Percentiles rank a stretch among this genome's conserved stretches.
phyloP scores from a whole-genome alignment of 2,888 invertebrate genomes.

The Punctoribates punctum region DNA sequence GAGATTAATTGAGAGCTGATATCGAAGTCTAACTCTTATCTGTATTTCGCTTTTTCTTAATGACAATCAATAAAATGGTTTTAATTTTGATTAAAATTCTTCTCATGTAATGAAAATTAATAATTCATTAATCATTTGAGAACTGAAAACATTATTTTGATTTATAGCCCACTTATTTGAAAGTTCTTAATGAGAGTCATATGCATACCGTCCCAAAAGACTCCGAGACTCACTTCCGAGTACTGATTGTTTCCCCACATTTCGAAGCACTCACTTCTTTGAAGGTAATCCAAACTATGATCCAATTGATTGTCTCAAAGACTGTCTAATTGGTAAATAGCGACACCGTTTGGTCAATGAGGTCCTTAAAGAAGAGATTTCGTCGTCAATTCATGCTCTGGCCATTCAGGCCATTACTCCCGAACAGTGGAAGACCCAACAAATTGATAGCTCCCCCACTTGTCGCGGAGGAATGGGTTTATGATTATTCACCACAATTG shows the following conservation, averaged over 20 bases:
- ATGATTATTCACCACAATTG: background rate
- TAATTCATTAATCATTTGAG: too few species aligned
- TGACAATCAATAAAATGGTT: too few species aligned
- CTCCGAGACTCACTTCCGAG: slow-evolving; percentile 43
- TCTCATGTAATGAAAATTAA: too few species aligned
- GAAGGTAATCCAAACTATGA: slow-evolving; percentile 16
- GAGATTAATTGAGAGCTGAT: too few species aligned
- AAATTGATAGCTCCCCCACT: slow-evolving; percentile 31
- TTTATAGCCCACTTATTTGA: slow-evolving; percentile 28
- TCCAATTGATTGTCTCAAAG: background rate
- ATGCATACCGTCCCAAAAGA: slow-evolving; percentile 41
- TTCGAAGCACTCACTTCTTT: slow-evolving; percentile 35
- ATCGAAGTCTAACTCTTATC: too few species aligned
- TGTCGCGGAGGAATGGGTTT: slow-evolving; percentile 41
- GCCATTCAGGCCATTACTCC: slow-evolving; percentile 41
- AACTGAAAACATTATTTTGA: background rate
- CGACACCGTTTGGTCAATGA: slow-evolving; percentile 40
- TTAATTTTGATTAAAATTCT: too few species aligned
- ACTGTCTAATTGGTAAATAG: slow-evolving; percentile 20
- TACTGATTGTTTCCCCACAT: slow-evolving; percentile 38
- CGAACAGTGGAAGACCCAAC: slow-evolving; percentile 27
- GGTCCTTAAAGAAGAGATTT: slow-evolving; percentile 33
- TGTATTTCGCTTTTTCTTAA: too few species aligned
- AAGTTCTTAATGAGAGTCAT: slow-evolving; percentile 41
- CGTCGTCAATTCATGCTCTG: slow-evolving; percentile 34